These are phyloP conservation scores for Centropus unirufus DNA, from an alignment of 2,113 vertebrate genomes.

Conservation along the genomic window DNA sequence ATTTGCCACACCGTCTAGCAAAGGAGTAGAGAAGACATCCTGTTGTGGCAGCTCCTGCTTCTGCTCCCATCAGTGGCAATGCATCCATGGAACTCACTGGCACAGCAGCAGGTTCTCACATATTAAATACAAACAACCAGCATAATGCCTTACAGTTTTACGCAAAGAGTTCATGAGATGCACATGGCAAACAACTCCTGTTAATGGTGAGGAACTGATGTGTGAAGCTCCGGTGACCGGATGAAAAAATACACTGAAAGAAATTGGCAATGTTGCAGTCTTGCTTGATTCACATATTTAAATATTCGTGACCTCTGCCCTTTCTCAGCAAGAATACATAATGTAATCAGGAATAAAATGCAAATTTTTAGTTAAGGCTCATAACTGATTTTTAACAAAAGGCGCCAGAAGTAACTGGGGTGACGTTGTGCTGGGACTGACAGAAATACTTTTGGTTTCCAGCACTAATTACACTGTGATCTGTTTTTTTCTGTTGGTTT, in stretches of 20 bases:
- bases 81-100: not conserved
- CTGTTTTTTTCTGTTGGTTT: not conserved
- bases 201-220: not conserved
- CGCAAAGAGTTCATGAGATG: not conserved
- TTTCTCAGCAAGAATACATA: constrained; percentile 20
- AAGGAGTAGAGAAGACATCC: not conserved
- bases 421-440: not conserved
- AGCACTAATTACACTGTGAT: not conserved
- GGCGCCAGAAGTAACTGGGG: not conserved
- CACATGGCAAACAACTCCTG: not conserved
- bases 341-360: constrained; percentile 43
- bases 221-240: not conserved
- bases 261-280: not conserved
- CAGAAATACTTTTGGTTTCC: not conserved
- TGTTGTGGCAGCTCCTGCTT: not conserved
- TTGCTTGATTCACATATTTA: constrained; percentile 6
- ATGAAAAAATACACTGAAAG: constrained; percentile 16
- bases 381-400: not conserved
- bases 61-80: fast-evolving
- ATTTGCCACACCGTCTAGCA: not conserved
- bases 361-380: not conserved
- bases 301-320: constrained; percentile 11
- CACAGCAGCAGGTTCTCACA: not conserved
- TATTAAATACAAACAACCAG: not conserved
- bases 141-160: not conserved